Base-by-base conservation (phyloP, 2,888 invertebrate species). In the Melangyna quadrimaculata region DNA sequence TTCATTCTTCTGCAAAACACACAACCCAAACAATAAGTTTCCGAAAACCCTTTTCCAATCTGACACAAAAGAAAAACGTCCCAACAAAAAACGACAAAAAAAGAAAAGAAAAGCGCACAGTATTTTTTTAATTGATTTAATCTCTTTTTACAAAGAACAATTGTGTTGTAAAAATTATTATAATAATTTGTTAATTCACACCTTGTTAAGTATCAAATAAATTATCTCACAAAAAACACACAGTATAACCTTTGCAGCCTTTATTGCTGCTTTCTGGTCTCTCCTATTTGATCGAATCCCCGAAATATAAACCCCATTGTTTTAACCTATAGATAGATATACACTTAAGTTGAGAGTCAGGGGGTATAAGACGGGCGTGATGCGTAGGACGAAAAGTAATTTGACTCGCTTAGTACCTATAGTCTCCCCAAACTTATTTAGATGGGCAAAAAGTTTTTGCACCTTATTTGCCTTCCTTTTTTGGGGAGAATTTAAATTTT, bases 361-460 rank as follows among this genome's bases (percentile, higher is more conserved):
- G 51, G 51, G 24, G n/a, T n/a, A n/a, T 27, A n/a, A 51, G n/a
- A 24, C 51, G 12, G 27, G 43, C 5, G 29, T 9, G n/a, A n/a
- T n/a, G 22, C 67, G 67, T 67, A 35, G 67, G 48, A 67, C 24
- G 67, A 51, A 67, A 67, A 67, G 75, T 75, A 70, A 75, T 63
- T 48, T 70, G 43, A 69, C 61, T 65, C 63, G 48, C 48, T 67
- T 40, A 37, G 59, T 45, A n/a, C n/a, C n/a, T n/a, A 32, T 27
- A 55, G 74, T 37, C 35, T 69, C 27, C 61, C 45, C 70, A 72
- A 77, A 81, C 65, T 48, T 77, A 65, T 65, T 27, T 71, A 67
- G 78, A 67, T 61, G 67, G 53, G 22, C 55, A 32, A 59, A 59
- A 35, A 51, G n/a, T 48, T 55, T 63, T 63, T 57, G 45, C 29